These are phyloP conservation scores for Opisthocomus hoazin DNA, from an alignment of 2,113 vertebrate species.

Conservation along the genomic window DNA sequence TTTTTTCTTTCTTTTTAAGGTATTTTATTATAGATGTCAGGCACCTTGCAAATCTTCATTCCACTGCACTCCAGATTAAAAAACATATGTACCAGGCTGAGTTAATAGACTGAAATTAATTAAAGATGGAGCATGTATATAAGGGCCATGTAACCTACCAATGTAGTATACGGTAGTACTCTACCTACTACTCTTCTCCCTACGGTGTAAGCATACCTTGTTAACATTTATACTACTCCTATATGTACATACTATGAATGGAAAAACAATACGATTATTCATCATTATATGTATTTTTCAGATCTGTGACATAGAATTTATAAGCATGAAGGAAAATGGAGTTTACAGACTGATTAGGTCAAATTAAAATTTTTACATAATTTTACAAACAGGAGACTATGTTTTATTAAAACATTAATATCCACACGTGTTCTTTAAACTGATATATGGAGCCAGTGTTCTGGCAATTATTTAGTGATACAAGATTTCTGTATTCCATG, in stretches of 20 bases:
- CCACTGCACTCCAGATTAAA: background rate
- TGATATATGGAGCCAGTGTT: background rate
- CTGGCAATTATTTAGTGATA: background rate
- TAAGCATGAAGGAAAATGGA: background rate
- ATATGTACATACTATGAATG: background rate
- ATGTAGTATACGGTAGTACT: background rate
- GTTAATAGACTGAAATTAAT: background rate
- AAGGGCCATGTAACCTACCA: background rate
- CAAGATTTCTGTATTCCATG: background rate
- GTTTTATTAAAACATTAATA: background rate
- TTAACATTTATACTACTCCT: background rate
- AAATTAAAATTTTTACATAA: background rate
- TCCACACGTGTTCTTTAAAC: background rate
- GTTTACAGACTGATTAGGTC: background rate
- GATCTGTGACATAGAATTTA: background rate
- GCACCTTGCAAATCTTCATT: background rate
- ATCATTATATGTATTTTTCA: background rate
- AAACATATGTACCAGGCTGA: background rate
- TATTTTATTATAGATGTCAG: background rate
- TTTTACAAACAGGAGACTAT: background rate
- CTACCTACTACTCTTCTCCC: background rate
- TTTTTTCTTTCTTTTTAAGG: too few relatives aligned
- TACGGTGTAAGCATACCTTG: background rate
- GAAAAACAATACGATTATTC: background rate
- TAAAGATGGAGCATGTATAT: background rate